Conservation (phyloP, 2,797 vertebrate species). For the Dermochelys coriacea region DNA sequence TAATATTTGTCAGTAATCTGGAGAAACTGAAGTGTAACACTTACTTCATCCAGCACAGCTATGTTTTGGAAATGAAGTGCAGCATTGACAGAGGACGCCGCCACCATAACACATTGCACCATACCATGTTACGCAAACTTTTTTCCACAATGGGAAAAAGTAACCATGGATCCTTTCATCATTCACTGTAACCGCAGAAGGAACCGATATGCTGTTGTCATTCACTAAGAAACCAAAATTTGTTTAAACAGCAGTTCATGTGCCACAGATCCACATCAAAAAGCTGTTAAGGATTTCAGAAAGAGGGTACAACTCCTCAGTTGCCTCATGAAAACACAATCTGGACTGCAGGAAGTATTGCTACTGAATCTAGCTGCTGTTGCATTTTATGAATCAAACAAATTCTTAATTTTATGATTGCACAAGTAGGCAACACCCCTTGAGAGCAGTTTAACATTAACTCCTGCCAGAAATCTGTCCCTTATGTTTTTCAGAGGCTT, state of each 20-base stretch:
- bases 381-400: not conserved
- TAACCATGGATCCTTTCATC: constrained; percentile 62
- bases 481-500: not conserved
- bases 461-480: not conserved
- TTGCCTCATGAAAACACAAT: not conserved
- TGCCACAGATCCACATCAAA: constrained; percentile 1
- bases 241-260: constrained; percentile 35
- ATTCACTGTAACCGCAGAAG: constrained; percentile 40
- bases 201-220: constrained; percentile 51
- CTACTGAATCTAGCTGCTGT: constrained; percentile 18
- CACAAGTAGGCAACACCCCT: not conserved
- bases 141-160: constrained; percentile 52
- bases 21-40: constrained; percentile 25
- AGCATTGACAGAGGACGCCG: not conserved
- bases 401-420: not conserved
- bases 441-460: constrained; percentile 23
- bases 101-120: not conserved
- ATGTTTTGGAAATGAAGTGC: constrained; percentile 1
- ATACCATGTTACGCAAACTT: not conserved
- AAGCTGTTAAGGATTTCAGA: constrained; percentile 6
- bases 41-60: constrained; percentile 51
- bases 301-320: not conserved
- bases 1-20: constrained; percentile 39
- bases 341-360: not conserved
- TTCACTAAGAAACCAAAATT: constrained; percentile 47